These are phyloP conservation scores for Lethocerus indicus DNA, from an alignment of 1,140 invertebrate species.

Conservation along the genomic window DNA sequence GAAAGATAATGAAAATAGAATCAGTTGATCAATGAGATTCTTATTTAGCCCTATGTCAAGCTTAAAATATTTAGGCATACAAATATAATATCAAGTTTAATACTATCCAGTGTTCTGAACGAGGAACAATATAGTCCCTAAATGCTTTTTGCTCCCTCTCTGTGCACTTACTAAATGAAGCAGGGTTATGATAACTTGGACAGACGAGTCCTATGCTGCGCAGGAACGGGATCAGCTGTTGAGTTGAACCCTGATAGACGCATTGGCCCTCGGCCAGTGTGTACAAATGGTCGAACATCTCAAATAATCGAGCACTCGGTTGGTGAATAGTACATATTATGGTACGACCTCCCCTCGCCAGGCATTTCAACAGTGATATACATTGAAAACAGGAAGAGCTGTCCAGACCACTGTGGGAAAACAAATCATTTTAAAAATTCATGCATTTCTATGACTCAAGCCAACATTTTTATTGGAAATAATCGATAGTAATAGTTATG, in stretches of 20 bases:
- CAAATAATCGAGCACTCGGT: constrained; percentile 83
- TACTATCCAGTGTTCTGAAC: too few relatives aligned
- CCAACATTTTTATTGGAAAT: too few relatives aligned
- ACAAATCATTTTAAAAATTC: too few relatives aligned
- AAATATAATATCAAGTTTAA: too few relatives aligned
- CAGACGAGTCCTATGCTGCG: constrained; percentile 58
- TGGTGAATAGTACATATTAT: constrained; percentile 95
- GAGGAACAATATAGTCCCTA: too few relatives aligned
- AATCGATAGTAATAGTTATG: too few relatives aligned
- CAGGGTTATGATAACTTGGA: constrained; percentile 88
- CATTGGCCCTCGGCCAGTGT: constrained; percentile 75
- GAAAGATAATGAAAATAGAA: too few relatives aligned
- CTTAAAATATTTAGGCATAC: too few relatives aligned
- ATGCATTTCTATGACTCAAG: too few relatives aligned
- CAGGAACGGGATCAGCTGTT: constrained; percentile 65
- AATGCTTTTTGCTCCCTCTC: too few relatives aligned
- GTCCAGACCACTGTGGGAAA: constrained; percentile 63
- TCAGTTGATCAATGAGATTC: too few relatives aligned
- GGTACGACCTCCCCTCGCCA: constrained; percentile 74
- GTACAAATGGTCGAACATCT: constrained; percentile 91
- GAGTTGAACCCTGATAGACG: constrained; percentile 66
- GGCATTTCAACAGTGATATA: constrained; percentile 56
- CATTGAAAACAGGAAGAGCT: constrained; percentile 80
- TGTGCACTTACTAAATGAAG: constrained; percentile 68
- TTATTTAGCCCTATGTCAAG: too few relatives aligned